Evolutionary conservation across 2,797 vertebrate genomes (phyloP), one percentile per base, ranked within the genome.

Genomic region (Poeciliopsis infans): DNA sequence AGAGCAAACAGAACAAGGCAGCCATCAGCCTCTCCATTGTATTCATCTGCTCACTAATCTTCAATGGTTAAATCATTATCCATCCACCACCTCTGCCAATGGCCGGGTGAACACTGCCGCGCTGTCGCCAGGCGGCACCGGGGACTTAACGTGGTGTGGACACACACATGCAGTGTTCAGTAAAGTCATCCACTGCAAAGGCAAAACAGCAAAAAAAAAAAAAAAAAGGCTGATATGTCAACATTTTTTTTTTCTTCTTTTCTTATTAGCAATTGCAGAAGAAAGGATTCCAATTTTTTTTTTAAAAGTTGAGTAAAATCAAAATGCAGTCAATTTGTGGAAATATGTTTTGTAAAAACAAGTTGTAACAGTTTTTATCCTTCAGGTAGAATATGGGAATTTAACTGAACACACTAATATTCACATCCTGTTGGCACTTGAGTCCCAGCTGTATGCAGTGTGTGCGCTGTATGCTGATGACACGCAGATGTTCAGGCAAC

Each of bases 31-130:
- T 76, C 85, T 89, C 90, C 93, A 94, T 94, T 96, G 95, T 94
- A 85, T 87, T 94, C 89, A 59, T 85, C 88, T 90, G 91, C 93
- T 93, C 88, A 83, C 92, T 94, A 93, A 94, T 94, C 94, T 91
- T 88, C 90, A 84, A 90, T 93, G 92, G 95, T 95, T 96, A 94
- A 96, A 94, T 92, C 91, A 94, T 96, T 94, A 95, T 94, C 92
- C 87, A 91, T 85, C 77, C 84, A 92, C 51, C 82, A 91, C 88
- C 88, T 92, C 61, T 36, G 83, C 87, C 87, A 84, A 94, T 91
- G 90, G 91, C 87, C 82, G 77, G 68, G 84, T 86, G 95, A 95
- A 95, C 88, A 95, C 91, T 93, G 90, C 90, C 82, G 87, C 85
- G 79, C 83, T 76, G 82, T 92, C 88, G 84, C 84, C 79, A 31